Percentiles rank a stretch among this genome's conserved stretches.
Evolutionary conservation across 2,888 invertebrate genomes (phyloP).

Genomic region (Lepidocyrtoides sp.): DNA sequence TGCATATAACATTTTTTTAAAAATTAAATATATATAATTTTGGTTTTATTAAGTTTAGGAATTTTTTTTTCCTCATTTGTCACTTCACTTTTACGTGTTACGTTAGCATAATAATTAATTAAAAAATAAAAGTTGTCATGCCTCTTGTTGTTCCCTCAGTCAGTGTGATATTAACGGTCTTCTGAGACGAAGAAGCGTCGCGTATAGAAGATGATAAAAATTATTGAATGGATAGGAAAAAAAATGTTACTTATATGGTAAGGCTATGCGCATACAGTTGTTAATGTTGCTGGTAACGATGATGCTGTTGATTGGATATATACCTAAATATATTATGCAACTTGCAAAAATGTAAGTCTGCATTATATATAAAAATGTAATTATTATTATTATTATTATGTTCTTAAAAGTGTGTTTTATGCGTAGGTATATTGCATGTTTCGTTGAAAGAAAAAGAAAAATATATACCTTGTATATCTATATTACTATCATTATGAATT

Average conservation of each 20-base stretch:
- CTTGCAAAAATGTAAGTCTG: neutral
- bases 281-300: neutral
- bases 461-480: constrained; percentile 33
- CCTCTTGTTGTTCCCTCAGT: constrained; percentile 57
- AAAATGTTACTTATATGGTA: constrained; percentile 5
- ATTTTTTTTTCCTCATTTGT: no score
- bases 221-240: constrained; percentile 31
- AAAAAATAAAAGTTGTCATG: neutral
- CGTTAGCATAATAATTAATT: constrained; percentile 7
- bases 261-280: constrained; percentile 9
- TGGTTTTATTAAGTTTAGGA: neutral
- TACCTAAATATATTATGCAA: neutral
- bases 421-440: neutral
- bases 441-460: constrained; percentile 19
- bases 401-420: neutral
- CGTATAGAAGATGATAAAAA: neutral
- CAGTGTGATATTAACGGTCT: constrained; percentile 69
- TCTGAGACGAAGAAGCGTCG: constrained; percentile 44
- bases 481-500: constrained; percentile 14
- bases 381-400: no score
- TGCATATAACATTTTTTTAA: neutral
- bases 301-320: constrained; percentile 23
- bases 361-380: no score
- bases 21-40: neutral
- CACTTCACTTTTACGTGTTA: neutral